phyloP scores from a whole-genome alignment of 2,113 vertebrate genomes.

The Dicrurus megarhynchus region DNA sequence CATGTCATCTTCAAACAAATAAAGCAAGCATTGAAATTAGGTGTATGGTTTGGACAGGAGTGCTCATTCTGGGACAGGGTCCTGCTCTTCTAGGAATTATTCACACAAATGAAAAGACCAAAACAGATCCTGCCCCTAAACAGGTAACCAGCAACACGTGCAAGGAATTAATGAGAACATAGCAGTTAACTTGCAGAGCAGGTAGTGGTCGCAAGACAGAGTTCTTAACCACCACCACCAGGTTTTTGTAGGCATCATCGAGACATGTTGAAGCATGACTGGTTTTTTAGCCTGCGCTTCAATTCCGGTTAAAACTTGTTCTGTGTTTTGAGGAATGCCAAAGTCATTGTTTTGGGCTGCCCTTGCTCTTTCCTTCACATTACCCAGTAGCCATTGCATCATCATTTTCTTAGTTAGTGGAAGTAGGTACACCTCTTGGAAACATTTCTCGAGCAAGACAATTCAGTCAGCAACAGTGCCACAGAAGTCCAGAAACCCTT shows the following conservation, averaged over 20 bases:
- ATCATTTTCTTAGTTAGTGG: background rate
- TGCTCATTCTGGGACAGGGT: background rate
- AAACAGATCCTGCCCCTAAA: background rate
- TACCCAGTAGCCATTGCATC: background rate
- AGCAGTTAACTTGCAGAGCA: background rate
- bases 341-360: background rate
- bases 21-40: background rate
- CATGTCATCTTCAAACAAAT: background rate
- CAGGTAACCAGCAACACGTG: background rate
- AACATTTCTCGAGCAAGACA: background rate
- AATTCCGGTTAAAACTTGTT: conserved; percentile 29
- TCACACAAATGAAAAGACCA: background rate
- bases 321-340: background rate
- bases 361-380: background rate
- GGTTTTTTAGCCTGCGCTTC: background rate
- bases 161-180: background rate
- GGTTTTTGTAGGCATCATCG: background rate
- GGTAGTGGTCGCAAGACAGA: background rate
- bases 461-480: background rate
- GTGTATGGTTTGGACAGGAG: background rate
- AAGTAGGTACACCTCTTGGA: background rate
- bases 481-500: background rate
- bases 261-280: background rate
- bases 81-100: background rate
- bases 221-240: background rate